Base-by-base conservation (phyloP, 2,888 invertebrate genomes). In the Philereme transversata region DNA sequence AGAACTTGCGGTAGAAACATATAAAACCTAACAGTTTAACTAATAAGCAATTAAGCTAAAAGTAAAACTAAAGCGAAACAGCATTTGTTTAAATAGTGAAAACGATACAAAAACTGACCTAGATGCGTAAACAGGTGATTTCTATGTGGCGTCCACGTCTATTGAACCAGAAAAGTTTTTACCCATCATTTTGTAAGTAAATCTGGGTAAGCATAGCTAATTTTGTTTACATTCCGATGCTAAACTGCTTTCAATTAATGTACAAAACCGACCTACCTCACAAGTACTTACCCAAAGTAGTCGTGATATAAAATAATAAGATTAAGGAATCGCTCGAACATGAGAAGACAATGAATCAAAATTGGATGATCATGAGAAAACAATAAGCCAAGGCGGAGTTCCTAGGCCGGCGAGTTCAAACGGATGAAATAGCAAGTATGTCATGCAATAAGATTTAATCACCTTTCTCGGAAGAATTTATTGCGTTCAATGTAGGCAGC, bases 81-180 rank as follows among this genome's bases (percentile, higher is more conserved):
- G 62, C 64, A 72, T 82, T 83, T 84, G 76, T 86, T 84, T 86
- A 81, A 78, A 84, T 81, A 87, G 87, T 86, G 85, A 86, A 86
- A 85, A 83, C 81, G 73, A 56, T 64, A 77, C 77, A 86, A 86
- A 87, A 87, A 83, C 74, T 84, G 85, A 83, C 86, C 87, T 62
- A 87, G 83, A 85, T 84, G 77, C 75, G 76, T 82, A 80, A 84
- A 81, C 82, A 84, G 82, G 79, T 84, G 80, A 72, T 72, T 73
- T 64, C 73, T 70, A 79, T 79, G 76, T 77, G 71, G 74, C 75
- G 74, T 74, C 71, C 60, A 75, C 71, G 71, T 61, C 73, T 73
- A 79, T 62, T 84, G 82, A 83, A 82, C 82, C 78, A 78, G 74
- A 77, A 69, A 73, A 60, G 72, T 80, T 83, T 83, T 81, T 79